Conservation (phyloP, 2,888 invertebrate species). For the Drosophila pseudotalamancana region DNA sequence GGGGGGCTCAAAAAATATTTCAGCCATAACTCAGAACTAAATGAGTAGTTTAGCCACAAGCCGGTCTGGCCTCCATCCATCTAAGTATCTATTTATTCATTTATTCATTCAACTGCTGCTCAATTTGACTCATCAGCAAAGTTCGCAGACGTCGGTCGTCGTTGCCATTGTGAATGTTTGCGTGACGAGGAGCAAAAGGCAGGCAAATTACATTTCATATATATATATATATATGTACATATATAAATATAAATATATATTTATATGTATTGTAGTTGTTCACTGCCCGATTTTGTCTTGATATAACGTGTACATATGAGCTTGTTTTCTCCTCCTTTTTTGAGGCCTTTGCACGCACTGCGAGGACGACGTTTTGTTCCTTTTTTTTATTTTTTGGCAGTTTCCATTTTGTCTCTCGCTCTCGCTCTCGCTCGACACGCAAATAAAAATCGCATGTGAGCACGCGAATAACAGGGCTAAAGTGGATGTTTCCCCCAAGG, state of each 20-base stretch:
- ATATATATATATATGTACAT: constrained; percentile 46
- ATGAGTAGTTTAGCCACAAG: constrained; percentile 36
- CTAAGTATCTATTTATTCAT: constrained; percentile 49
- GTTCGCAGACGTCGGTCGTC: constrained; percentile 46
- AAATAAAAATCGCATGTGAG: constrained; percentile 81
- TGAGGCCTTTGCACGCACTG: constrained; percentile 53
- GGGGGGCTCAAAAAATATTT: not conserved
- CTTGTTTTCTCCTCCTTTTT: constrained; percentile 12
- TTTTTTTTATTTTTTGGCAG: constrained; percentile 53
- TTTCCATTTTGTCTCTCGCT: constrained; percentile 45
- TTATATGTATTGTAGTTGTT: constrained; percentile 39
- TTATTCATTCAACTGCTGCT: constrained; percentile 60
- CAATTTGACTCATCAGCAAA: constrained; percentile 74
- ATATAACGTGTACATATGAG: constrained; percentile 16
- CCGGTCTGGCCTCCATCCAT: constrained; percentile 6
- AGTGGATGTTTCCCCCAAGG: constrained; percentile 31
- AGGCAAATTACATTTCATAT: constrained; percentile 65
- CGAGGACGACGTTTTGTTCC: constrained; percentile 42
- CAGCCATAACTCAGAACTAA: constrained; percentile 24
- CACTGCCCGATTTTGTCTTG: constrained; percentile 26
- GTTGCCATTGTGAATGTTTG: constrained; percentile 37
- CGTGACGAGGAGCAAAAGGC: constrained; percentile 53
- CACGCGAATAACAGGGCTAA: constrained; percentile 73
- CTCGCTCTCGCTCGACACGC: constrained; percentile 65
- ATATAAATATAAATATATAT: too few relatives aligned